Conservation (phyloP, 2,888 invertebrate species). For the Tanypteryx hageni region DNA sequence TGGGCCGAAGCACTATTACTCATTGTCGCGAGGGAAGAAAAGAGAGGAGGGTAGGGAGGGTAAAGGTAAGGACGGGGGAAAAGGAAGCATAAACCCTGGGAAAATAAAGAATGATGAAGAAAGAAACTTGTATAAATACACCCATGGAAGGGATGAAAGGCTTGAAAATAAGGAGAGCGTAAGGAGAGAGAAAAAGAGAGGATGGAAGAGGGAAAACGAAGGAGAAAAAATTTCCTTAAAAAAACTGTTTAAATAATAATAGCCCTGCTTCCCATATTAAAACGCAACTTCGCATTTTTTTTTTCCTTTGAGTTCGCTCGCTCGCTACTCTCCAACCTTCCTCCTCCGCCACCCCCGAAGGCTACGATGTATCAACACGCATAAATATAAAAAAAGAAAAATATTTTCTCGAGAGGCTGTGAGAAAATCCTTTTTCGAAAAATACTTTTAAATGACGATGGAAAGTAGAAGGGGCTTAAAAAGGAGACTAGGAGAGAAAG, state of each 20-base stretch:
- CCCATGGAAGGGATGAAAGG: neutral
- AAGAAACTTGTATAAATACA: conserved; percentile 8
- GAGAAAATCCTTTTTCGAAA: conserved; percentile 24
- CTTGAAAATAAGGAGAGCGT: neutral
- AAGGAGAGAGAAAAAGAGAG: neutral
- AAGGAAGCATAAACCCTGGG: neutral
- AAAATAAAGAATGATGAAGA: neutral
- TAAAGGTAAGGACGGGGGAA: neutral
- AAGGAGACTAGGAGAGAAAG: neutral
- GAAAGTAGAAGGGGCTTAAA: conserved; percentile 1
- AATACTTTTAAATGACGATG: conserved; percentile 39
- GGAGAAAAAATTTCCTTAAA: neutral
- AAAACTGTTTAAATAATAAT: neutral
- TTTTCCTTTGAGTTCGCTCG: conserved; percentile 36
- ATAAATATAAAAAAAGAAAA: conserved; percentile 34
- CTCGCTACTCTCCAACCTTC: neutral
- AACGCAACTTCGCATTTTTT: neutral
- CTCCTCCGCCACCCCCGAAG: neutral
- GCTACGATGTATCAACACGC: conserved; percentile 40
- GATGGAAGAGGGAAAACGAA: neutral
- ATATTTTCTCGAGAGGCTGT: neutral
- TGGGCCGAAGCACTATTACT: neutral
- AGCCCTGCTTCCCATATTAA: conserved; percentile 1
- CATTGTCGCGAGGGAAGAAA: neutral
- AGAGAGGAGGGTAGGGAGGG: neutral